phyloP scores from a whole-genome alignment of 1,140 invertebrate species.

The Sitobion miscanthi region DNA sequence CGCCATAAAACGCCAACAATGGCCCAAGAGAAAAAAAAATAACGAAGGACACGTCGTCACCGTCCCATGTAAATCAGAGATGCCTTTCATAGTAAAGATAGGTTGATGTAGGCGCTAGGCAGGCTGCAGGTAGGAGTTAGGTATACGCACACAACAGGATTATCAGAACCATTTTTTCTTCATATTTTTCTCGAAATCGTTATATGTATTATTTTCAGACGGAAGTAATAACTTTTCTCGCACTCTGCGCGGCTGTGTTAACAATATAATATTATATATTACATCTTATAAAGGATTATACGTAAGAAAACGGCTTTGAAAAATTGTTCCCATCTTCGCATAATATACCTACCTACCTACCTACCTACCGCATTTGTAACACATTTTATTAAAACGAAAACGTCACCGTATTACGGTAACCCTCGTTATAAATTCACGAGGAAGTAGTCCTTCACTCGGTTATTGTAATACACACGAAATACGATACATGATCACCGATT shows the following conservation, averaged over 20 bases:
- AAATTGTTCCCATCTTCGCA: background rate
- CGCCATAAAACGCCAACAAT: constrained; percentile 46
- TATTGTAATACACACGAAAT: constrained; percentile 1
- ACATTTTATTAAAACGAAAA: background rate
- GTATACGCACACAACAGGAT: background rate
- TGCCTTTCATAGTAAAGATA: background rate
- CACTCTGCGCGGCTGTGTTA: background rate
- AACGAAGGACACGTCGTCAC: constrained; percentile 13
- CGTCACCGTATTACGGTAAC: background rate
- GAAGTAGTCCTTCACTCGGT: background rate
- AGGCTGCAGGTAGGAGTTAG: background rate
- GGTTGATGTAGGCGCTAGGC: background rate
- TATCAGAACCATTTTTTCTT: background rate
- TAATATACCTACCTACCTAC: too few relatives aligned
- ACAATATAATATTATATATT: background rate
- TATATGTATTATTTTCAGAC: background rate
- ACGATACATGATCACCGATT: background rate
- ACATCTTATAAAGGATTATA: background rate
- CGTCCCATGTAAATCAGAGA: constrained; percentile 2
- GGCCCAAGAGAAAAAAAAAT: background rate
- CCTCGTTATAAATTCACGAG: constrained; percentile 25
- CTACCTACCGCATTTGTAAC: background rate
- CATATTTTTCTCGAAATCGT: background rate
- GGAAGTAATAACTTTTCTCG: background rate
- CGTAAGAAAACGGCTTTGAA: background rate